Evolutionary conservation across 2,797 vertebrate genomes (phyloP).

Genomic region (Liparis tanakae): DNA sequence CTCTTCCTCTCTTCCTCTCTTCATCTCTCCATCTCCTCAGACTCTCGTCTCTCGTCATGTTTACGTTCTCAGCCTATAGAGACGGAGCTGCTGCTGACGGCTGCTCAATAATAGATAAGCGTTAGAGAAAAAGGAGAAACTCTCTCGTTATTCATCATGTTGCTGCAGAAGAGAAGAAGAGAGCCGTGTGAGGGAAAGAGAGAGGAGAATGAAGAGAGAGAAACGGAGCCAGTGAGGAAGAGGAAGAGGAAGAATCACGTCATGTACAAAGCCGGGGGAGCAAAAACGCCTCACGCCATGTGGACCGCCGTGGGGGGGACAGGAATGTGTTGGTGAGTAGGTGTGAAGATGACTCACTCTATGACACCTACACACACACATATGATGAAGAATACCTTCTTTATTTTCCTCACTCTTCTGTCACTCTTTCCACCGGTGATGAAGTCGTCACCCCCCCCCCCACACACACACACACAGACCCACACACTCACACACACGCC

Average conservation of each 20-base stretch:
- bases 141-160: constrained; percentile 32
- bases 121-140: constrained; percentile 16
- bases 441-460: too few species aligned
- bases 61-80: constrained; percentile 73
- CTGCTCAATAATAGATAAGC: constrained; percentile 77
- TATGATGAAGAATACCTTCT: constrained; percentile 9
- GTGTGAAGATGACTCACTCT: constrained; percentile 63
- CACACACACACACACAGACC: too few species aligned
- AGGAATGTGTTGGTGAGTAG: constrained; percentile 48
- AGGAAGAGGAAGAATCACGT: constrained; percentile 15
- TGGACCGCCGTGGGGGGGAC: constrained; percentile 43
- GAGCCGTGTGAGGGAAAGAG: constrained; percentile 52
- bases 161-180: constrained; percentile 51
- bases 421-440: constrained; percentile 39
- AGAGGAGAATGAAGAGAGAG: constrained; percentile 31
- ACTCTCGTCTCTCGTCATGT: constrained; percentile 71
- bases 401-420: constrained; percentile 34
- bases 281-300: constrained; percentile 55
- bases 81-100: constrained; percentile 65
- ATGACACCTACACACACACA: constrained; percentile 20
- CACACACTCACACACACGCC: too few species aligned
- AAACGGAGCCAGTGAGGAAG: constrained; percentile 1
- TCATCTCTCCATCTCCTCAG: constrained; percentile 17
- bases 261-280: constrained; percentile 42
- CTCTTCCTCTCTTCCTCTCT: too few species aligned